Evolutionary conservation across 2,113 vertebrate genomes (phyloP), one percentile per base, ranked within the genome.

Genomic region (Stigmatopora nigra): DNA sequence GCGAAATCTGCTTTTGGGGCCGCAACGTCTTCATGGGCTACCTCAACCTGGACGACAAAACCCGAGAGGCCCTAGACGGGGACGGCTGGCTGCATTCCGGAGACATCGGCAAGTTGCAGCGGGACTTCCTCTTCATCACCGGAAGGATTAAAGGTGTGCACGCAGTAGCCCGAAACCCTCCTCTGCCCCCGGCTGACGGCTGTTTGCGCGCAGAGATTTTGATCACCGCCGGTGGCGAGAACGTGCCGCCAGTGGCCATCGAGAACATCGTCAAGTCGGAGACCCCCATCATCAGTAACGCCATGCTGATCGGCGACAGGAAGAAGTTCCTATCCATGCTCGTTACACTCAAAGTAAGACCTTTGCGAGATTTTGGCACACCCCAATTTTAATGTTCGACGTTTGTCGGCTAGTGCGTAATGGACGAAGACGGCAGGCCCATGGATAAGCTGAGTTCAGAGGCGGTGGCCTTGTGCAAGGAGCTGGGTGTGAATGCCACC

Each of bases 21-120:
- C 87, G 92, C 0, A 71, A 93, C 14, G 61, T 93, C 48, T 93
- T 92, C 45, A 92, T 93, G 92, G 91, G 92, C 41, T 93, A 92
- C 80, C 71, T 93, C 45, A 85, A 89, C 65, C 85, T 87, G 88
- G 68, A 81, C 0, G 88, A 92, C 0, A 88, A 90, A 79, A 92
- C 88, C 0, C 8, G 58, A 0, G 89, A 91, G 61, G 84, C 90
- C 0, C 48, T 93, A 3, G 90, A 92, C 63, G 44, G 81, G 7
- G 82, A 89, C 0, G 91, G 91, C 22, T 92, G 90, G 91, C 87
- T 92, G 35, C 91, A 88, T 77, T 91, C 91, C 15, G 90, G 92
- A 73, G 91, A 92, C 51, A 73, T 92, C 63, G 91, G 89, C 13
- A 84, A 66, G 75, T 61, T 81, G 1, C 88, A 91, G 15, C 16